phyloP scores from a whole-genome alignment of 2,797 vertebrate genomes.

The Oreochromis grahami region DNA sequence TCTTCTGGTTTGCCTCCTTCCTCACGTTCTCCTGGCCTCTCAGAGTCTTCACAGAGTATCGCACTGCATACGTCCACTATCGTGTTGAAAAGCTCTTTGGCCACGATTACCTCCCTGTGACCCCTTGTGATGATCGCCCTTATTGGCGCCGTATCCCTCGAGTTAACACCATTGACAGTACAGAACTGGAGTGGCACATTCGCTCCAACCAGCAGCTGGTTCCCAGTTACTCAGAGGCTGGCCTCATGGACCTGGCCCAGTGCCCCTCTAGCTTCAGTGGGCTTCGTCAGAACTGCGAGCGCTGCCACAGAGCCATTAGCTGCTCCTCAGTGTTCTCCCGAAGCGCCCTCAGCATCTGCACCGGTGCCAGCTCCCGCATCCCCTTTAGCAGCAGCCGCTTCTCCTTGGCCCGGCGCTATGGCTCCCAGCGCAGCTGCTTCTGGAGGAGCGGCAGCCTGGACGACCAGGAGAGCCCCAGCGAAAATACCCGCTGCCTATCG shows the following conservation, averaged over 20 bases:
- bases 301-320: slow-evolving; percentile 91
- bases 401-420: slow-evolving; percentile 88
- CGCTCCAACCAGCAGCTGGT: slow-evolving; percentile 97
- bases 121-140: slow-evolving; percentile 85
- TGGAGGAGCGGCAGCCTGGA: slow-evolving; percentile 93
- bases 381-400: slow-evolving; percentile 92
- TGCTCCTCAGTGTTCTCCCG: slow-evolving; percentile 97
- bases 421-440: slow-evolving; percentile 92
- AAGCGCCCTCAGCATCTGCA: slow-evolving; percentile 93
- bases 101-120: slow-evolving; percentile 84
- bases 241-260: slow-evolving; percentile 93
- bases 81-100: slow-evolving; percentile 80
- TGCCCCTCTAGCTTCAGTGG: slow-evolving; percentile 77
- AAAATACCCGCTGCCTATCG: slow-evolving; percentile 90
- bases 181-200: slow-evolving; percentile 97
- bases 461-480: slow-evolving; percentile 87
- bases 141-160: slow-evolving; percentile 92
- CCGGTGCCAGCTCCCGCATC: slow-evolving; percentile 82
- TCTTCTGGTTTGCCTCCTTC: slow-evolving; percentile 78
- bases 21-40: slow-evolving; percentile 80
- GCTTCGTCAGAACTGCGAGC: slow-evolving; percentile 89
- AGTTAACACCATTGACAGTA: slow-evolving; percentile 96
- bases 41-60: slow-evolving; percentile 76
- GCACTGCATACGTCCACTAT: slow-evolving; percentile 76
- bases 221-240: slow-evolving; percentile 96